Conservation (phyloP, 30 jellyfish, hydroid and myxozoan species). For the Cassiopea xamachana region DNA sequence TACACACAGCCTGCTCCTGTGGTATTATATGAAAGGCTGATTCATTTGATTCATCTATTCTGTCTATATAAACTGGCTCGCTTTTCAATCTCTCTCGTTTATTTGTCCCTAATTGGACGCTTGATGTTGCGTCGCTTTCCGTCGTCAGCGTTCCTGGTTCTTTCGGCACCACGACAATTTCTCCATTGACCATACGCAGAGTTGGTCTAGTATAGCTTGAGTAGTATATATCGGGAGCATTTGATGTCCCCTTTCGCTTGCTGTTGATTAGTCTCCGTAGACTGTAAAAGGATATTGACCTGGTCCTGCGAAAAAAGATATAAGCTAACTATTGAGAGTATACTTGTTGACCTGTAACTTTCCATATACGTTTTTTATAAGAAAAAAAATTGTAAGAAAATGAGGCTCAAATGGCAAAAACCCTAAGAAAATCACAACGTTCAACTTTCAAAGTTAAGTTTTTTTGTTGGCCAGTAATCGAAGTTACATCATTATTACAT, state of each 20-base stretch:
- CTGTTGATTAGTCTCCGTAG: conserved; percentile 30
- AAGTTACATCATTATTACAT: no score
- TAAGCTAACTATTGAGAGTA: background rate
- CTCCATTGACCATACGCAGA: conserved; percentile 65
- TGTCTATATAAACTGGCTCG: conserved; percentile 11
- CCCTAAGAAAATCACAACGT: no score
- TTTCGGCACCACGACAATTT: conserved; percentile 60
- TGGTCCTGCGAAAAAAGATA: conserved; percentile 6
- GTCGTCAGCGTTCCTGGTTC: conserved; percentile 32
- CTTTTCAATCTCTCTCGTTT: background rate
- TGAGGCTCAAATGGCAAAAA: no score
- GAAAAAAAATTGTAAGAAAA: no score
- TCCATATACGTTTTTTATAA: no score
- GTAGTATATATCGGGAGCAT: conserved; percentile 48
- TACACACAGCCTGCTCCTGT: conserved; percentile 24
- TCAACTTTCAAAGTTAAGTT: no score
- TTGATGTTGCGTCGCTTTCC: conserved; percentile 28
- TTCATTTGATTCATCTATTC: conserved; percentile 21
- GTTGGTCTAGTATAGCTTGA: conserved; percentile 66
- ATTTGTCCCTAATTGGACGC: conserved; percentile 19
- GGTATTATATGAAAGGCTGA: conserved; percentile 54
- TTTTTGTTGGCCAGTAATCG: no score
- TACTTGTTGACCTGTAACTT: background rate
- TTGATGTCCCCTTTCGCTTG: conserved; percentile 21
- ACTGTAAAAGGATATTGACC: conserved; percentile 34